A percentile compares a stretch with the other conserved stretches of the same genome.
These are phyloP conservation scores for Sisor rabdophorus DNA, from an alignment of 2,113 vertebrate species.

Conservation along the genomic window DNA sequence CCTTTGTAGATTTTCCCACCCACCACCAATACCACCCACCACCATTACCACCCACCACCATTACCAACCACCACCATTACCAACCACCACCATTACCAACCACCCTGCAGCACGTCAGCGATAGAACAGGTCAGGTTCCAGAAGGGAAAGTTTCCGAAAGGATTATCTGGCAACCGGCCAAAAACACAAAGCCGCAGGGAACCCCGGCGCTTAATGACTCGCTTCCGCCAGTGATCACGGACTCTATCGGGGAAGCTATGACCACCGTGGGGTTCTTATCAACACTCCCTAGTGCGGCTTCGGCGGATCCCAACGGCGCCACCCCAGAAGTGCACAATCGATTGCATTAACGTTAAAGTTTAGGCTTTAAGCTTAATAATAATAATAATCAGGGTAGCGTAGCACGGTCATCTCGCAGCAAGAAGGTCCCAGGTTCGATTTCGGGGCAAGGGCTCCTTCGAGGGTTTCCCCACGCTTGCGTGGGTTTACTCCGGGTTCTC, in stretches of 20 bases:
- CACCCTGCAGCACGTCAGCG: conserved; percentile 32
- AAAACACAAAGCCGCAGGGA: conserved; percentile 39
- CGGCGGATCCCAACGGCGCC: conserved; percentile 8
- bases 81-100: neutral
- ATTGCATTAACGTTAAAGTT: too few relatives aligned
- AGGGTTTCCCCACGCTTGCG: too few relatives aligned
- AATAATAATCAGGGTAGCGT: too few relatives aligned
- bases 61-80: too few relatives aligned
- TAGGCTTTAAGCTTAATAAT: too few relatives aligned
- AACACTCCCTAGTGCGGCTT: conserved; percentile 25
- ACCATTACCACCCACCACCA: neutral
- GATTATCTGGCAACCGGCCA: conserved; percentile 42
- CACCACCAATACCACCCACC: neutral
- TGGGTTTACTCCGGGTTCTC: too few relatives aligned
- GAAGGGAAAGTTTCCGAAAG: conserved; percentile 25
- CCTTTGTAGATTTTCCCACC: neutral
- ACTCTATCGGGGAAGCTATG: conserved; percentile 33
- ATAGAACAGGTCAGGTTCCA: conserved; percentile 43
- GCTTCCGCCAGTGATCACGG: conserved; percentile 37
- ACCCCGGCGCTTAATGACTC: conserved; percentile 42
- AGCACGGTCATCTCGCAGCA: too few relatives aligned
- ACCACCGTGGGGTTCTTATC: conserved; percentile 41
- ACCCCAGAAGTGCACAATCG: neutral
- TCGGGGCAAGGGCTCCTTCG: too few relatives aligned
- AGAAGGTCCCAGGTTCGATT: too few relatives aligned